Evolutionary conservation across 1,140 invertebrate genomes (phyloP).

Genomic region (Papilio polytes): DNA sequence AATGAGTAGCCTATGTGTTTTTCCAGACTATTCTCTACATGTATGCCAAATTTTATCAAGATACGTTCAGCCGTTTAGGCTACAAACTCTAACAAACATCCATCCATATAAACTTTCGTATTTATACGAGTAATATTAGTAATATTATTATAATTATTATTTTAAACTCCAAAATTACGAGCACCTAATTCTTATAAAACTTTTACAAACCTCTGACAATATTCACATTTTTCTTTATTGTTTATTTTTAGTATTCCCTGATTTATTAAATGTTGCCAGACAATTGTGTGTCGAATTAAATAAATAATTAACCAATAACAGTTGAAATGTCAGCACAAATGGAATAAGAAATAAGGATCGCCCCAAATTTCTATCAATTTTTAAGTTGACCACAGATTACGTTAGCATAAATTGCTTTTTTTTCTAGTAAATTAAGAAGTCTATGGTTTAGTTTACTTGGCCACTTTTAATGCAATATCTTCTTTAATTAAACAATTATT

Average conservation of each 20-base stretch:
- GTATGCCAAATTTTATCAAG: too few species aligned
- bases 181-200: too few species aligned
- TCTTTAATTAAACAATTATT: not conserved
- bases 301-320: constrained; percentile 57
- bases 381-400: constrained; percentile 10
- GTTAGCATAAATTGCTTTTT: not conserved
- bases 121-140: too few species aligned
- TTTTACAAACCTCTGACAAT: too few species aligned
- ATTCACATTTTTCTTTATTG: not conserved
- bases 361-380: constrained; percentile 19
- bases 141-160: too few species aligned
- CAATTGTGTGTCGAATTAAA: constrained; percentile 38
- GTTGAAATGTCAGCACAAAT: constrained; percentile 63
- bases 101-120: too few species aligned
- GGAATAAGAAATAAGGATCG: constrained; percentile 58
- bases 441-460: not conserved
- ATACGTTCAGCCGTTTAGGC: too few species aligned
- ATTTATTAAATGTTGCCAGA: not conserved
- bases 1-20: too few species aligned
- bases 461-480: not conserved
- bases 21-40: too few species aligned
- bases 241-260: not conserved
- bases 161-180: too few species aligned
- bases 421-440: too few species aligned
- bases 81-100: too few species aligned